A percentile compares a stretch with the other conserved stretches of the same genome.
Conservation (phyloP, 35 echinoderm and acorn worm genomes). For the Ophiothrix spiculata region DNA sequence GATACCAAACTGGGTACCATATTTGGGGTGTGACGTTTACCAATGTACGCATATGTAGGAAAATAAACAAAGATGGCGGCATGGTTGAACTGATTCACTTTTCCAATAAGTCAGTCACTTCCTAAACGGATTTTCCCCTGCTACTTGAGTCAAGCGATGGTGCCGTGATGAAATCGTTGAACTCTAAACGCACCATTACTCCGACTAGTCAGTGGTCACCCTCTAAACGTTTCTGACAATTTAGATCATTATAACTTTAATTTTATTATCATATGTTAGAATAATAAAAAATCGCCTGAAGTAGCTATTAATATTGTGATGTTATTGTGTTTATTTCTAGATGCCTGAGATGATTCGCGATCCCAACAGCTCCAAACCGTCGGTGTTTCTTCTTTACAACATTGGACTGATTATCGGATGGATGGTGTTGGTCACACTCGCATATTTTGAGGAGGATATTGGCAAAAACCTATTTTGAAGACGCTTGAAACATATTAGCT, state of each 20-base stretch:
- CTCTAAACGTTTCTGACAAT: neutral
- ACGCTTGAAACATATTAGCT: no score
- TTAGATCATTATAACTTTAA: neutral
- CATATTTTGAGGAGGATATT: neutral
- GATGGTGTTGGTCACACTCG: neutral
- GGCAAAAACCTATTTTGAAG: no score
- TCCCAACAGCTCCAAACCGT: neutral
- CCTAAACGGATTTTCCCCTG: no score
- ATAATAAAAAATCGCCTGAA: neutral
- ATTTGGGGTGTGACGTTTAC: no score
- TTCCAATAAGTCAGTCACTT: no score
- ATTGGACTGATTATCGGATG: neutral
- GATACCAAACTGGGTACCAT: no score
- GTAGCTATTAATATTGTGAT: neutral
- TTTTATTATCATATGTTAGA: neutral
- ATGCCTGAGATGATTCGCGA: neutral
- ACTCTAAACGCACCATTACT: neutral
- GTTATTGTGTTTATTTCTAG: neutral
- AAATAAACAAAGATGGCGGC: no score
- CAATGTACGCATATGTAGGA: no score
- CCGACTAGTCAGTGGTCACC: neutral
- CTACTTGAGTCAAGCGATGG: no score
- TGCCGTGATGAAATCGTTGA: no score
- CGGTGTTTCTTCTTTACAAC: neutral
- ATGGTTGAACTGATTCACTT: no score